Evolutionary conservation across 2,113 vertebrate species (phyloP).

Genomic region (Egretta garzetta): DNA sequence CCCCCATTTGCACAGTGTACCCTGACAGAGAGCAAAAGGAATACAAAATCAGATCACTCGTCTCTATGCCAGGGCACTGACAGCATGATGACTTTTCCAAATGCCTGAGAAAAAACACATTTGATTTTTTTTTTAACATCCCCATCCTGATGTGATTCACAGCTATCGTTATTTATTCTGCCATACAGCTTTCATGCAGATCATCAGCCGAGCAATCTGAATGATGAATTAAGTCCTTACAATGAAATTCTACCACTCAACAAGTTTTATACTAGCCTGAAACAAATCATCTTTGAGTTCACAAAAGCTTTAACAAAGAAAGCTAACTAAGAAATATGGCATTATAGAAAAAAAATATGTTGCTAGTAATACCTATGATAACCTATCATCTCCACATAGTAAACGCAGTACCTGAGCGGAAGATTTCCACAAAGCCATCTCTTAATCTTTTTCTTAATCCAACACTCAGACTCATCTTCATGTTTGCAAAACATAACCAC

Average conservation of each 20-base stretch:
- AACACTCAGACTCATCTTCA: conserved; percentile 41
- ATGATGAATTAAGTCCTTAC: background rate
- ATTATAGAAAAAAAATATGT: background rate
- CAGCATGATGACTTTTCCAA: background rate
- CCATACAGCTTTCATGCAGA: background rate
- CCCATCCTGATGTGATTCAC: background rate
- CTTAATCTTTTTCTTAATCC: conserved; percentile 70
- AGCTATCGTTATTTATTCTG: background rate
- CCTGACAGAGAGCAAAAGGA: background rate
- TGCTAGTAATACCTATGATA: background rate
- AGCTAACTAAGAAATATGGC: background rate
- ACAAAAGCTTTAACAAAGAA: background rate
- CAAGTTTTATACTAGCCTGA: background rate
- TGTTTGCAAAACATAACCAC: conserved; percentile 51
- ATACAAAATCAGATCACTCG: background rate
- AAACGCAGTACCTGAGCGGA: conserved; percentile 39
- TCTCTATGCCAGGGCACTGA: background rate
- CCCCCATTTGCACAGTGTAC: background rate
- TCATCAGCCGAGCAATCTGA: background rate
- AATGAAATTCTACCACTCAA: background rate
- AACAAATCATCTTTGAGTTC: background rate
- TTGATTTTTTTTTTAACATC: background rate
- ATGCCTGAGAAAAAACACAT: background rate
- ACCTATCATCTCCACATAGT: background rate
- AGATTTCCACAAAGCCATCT: conserved; percentile 33